Percentiles rank a stretch among this genome's conserved stretches.
These are phyloP conservation scores for Uropetala carovei DNA, from an alignment of 2,888 invertebrate genomes.

Conservation along the genomic window DNA sequence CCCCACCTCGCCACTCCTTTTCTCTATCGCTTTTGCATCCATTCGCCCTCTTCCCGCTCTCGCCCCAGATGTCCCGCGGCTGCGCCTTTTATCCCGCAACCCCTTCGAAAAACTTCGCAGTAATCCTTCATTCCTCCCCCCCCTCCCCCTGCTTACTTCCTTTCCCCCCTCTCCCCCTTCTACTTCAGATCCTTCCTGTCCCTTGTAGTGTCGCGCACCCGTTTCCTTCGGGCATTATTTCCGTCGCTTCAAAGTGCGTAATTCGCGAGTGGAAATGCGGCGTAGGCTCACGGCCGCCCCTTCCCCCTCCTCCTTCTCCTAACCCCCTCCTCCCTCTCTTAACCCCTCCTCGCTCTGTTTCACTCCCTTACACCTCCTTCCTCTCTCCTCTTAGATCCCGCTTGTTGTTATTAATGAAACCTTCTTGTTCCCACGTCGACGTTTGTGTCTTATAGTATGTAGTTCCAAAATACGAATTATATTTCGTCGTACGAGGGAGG, in stretches of 20 bases:
- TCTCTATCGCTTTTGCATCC: not conserved
- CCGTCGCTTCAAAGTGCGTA: conserved; percentile 1
- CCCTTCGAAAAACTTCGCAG: not conserved
- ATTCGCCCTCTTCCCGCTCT: not conserved
- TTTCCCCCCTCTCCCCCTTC: not conserved
- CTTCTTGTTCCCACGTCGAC: no score
- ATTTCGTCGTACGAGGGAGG: no score
- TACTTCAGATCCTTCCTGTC: not conserved
- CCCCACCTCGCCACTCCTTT: not conserved
- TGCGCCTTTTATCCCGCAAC: not conserved
- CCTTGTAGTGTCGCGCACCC: not conserved
- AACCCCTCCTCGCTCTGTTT: not conserved
- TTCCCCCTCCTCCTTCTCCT: not conserved
- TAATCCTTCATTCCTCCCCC: not conserved
- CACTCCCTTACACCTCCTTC: no score
- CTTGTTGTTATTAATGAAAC: no score
- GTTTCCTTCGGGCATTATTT: not conserved
- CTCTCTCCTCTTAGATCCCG: no score
- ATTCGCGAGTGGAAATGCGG: not conserved
- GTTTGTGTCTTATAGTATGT: no score
- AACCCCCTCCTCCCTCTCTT: conserved; percentile 2
- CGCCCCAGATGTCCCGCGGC: not conserved
- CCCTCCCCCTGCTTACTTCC: not conserved
- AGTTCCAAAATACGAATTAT: no score
- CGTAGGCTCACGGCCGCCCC: not conserved